phyloP scores from a whole-genome alignment of 64 coral and sea anemone genomes.

The Pocillopora verrucosa region DNA sequence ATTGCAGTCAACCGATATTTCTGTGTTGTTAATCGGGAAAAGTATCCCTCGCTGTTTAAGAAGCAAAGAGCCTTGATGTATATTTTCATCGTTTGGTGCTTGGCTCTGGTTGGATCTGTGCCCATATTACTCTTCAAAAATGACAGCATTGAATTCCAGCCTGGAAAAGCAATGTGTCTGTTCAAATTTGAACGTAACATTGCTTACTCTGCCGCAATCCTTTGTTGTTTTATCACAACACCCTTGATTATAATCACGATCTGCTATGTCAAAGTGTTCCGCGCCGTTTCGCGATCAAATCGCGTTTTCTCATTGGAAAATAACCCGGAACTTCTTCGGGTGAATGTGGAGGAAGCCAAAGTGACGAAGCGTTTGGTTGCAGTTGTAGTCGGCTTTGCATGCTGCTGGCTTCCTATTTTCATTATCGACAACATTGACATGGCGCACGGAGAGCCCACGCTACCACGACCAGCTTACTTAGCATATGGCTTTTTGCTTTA shows the following conservation, averaged over 20 bases:
- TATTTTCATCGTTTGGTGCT: constrained; percentile 44
- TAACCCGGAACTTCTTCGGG: constrained; percentile 1
- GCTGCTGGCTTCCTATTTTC: constrained; percentile 42
- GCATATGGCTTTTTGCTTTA: no score
- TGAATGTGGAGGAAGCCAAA: no score
- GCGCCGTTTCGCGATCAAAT: constrained; percentile 22
- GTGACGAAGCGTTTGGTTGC: constrained; percentile 44
- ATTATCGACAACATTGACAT: constrained; percentile 49
- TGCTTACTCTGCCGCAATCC: constrained; percentile 33
- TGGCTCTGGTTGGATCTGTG: constrained; percentile 8
- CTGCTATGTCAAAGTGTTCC: constrained; percentile 49
- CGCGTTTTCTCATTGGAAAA: constrained; percentile 2
- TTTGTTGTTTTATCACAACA: constrained; percentile 30
- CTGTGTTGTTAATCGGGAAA: no score
- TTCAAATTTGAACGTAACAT: constrained; percentile 47
- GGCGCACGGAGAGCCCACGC: constrained; percentile 21
- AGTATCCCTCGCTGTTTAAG: no score
- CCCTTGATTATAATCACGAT: constrained; percentile 36
- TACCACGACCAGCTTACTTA: constrained; percentile 61
- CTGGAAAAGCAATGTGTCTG: constrained; percentile 64
- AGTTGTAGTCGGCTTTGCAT: constrained; percentile 52
- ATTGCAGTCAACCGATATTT: no score
- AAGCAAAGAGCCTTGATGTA: constrained; percentile 23
- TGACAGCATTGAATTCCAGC: constrained; percentile 39
- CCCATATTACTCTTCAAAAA: constrained; percentile 33